A percentile compares a stretch with the other conserved stretches of the same genome.
Conservation (phyloP, 2,888 invertebrate species). For the Hemithea aestivaria region DNA sequence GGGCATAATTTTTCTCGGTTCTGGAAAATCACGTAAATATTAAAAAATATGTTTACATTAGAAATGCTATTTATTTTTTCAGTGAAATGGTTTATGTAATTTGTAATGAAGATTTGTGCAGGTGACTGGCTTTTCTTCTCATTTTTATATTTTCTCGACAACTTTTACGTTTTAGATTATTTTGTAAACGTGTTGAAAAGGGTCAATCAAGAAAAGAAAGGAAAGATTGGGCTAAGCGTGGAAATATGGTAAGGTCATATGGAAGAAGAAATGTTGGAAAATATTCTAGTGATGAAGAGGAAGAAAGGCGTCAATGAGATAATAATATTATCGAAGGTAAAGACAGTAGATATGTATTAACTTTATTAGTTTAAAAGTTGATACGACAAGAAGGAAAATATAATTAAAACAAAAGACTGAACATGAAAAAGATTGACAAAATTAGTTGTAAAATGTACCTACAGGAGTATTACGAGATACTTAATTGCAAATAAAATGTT, state of each 20-base stretch:
- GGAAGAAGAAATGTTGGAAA: slow-evolving; percentile 3
- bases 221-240: slow-evolving; percentile 51
- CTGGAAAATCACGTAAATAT: slow-evolving; percentile 72
- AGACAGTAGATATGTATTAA: slow-evolving; percentile 4
- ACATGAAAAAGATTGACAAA: no score
- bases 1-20: slow-evolving; percentile 92
- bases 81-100: slow-evolving; percentile 8
- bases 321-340: not conserved
- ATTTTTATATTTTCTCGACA: slow-evolving; percentile 8
- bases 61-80: not conserved
- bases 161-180: slow-evolving; percentile 37
- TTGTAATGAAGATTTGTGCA: no score
- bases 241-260: slow-evolving; percentile 16
- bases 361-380: slow-evolving; percentile 10
- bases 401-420: no score
- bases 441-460: no score
- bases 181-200: slow-evolving; percentile 47
- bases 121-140: slow-evolving; percentile 29
- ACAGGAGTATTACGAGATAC: no score
- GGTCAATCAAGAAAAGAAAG: slow-evolving; percentile 38
- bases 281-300: slow-evolving; percentile 8
- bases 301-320: slow-evolving; percentile 3
- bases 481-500: no score
- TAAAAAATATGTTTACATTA: no score
- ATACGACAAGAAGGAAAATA: slow-evolving; percentile 4